Evolutionary conservation across 2,113 vertebrate species (phyloP).

Genomic region (Onychostruthus taczanowskii): DNA sequence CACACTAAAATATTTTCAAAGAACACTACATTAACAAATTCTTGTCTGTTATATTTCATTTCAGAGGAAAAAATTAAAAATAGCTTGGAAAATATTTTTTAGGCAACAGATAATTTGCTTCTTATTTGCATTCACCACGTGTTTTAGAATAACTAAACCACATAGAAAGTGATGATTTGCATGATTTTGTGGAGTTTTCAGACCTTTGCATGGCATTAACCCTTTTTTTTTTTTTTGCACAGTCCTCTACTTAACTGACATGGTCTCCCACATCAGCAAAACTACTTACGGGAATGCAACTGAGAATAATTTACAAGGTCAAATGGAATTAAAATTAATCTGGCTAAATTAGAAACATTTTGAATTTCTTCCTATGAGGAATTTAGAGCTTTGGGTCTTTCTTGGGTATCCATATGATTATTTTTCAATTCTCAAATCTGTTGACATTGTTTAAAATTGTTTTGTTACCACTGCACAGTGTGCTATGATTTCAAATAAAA

Average conservation of each 20-base stretch:
- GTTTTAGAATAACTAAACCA: neutral
- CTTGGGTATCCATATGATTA: neutral
- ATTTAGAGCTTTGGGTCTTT: neutral
- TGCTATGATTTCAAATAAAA: neutral
- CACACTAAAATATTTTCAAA: neutral
- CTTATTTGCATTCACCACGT: neutral
- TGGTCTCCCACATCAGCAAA: neutral
- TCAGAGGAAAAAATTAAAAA: neutral
- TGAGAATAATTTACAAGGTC: neutral
- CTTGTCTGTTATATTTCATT: neutral
- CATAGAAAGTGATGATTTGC: neutral
- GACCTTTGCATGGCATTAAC: neutral
- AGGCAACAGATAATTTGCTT: neutral
- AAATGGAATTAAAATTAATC: neutral
- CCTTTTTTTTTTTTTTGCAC: neutral
- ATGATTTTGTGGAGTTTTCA: neutral
- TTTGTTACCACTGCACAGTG: neutral
- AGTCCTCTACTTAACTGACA: neutral
- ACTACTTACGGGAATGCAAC: neutral
- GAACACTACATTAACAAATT: accelerated
- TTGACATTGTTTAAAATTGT: neutral
- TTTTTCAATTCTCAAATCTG: neutral
- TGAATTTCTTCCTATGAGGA: neutral
- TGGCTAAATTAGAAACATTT: neutral
- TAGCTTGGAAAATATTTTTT: neutral